phyloP scores from a whole-genome alignment of 1,140 invertebrate species.

The Drosophila chauvacae region DNA sequence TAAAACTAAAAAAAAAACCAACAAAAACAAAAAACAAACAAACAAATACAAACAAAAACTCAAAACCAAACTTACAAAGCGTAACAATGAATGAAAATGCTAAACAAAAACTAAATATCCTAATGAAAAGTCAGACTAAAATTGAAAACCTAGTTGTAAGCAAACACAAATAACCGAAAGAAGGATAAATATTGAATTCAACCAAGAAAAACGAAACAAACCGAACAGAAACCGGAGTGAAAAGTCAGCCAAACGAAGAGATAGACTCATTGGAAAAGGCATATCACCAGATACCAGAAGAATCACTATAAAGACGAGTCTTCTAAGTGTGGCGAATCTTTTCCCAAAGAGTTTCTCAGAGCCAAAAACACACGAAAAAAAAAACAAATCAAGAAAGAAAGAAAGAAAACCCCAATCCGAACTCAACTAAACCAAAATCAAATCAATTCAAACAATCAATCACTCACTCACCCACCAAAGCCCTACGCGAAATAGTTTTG shows the following conservation, averaged over 20 bases:
- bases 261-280: conserved; percentile 20
- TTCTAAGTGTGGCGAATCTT: conserved; percentile 7
- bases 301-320: background rate
- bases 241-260: conserved; percentile 12
- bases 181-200: conserved; percentile 14
- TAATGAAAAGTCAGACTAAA: conserved; percentile 29
- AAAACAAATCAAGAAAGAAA: background rate
- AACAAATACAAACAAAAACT: conserved; percentile 26
- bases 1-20: too few species aligned
- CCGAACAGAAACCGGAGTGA: conserved; percentile 28
- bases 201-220: conserved; percentile 6
- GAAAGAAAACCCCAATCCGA: conserved; percentile 8
- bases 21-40: conserved; percentile 50
- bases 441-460: conserved; percentile 20
- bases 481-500: conserved; percentile 41
- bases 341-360: conserved; percentile 9
- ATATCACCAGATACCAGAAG: conserved; percentile 27
- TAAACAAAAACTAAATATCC: conserved; percentile 33
- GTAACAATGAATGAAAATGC: conserved; percentile 50
- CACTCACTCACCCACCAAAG: conserved; percentile 40
- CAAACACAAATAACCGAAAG: conserved; percentile 17
- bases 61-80: conserved; percentile 33
- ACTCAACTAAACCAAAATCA: conserved; percentile 13
- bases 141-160: conserved; percentile 44
- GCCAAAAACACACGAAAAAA: conserved; percentile 1